Base-by-base conservation (phyloP, 2,888 invertebrate species). In the Danaus chrysippus region DNA sequence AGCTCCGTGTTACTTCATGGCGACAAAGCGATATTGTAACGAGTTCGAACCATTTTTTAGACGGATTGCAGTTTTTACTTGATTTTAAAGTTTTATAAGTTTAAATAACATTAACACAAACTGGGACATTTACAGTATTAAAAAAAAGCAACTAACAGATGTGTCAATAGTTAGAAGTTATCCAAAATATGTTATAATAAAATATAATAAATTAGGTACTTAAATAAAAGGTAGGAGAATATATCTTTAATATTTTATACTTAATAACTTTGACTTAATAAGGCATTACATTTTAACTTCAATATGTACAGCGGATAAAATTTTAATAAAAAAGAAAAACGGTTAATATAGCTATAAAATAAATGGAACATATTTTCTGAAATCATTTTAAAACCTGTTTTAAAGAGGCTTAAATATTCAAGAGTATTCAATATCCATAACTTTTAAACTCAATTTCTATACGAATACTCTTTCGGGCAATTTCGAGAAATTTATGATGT, bases 11-110 rank as follows among this genome's bases (percentile, higher is more conserved):
- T 68, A 67, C 66, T 70, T 64, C 61, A 65, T 63, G 58, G 54
- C 67, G 67, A 68, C 70, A 71, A 70, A 68, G 71, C 71, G 61
- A 66, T 70, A 70, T 69, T 70, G 70, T 70, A 71, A 67, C 68
- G 65, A 69, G 71, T 68, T 71, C 64, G 67, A 62, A 64, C 70
- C 66, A 68, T 70, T 69, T 71, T 67, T 69, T 66, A 62, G 58
- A 63, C 54, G 60, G 59, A 64, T 62, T 49, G 53, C 66, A 58
- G 49, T 54, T 61, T 62, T 62, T 62, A 62, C 60, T 58, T 60
- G 54, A 49, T 49, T 49, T 49, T n/a, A n/a, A 49, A 49, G 15
- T 46, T 1, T 15, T 15, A 12, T 46, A 15, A 17, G 10, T n/a
- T 17, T 17, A 10, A 10, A 17, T n/a, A 3, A n/a, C 46, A 13